A percentile compares a stretch with the other conserved stretches of the same genome.
phyloP scores from a whole-genome alignment of 2,113 vertebrate genomes.

The Erythrolamprus reginae region DNA sequence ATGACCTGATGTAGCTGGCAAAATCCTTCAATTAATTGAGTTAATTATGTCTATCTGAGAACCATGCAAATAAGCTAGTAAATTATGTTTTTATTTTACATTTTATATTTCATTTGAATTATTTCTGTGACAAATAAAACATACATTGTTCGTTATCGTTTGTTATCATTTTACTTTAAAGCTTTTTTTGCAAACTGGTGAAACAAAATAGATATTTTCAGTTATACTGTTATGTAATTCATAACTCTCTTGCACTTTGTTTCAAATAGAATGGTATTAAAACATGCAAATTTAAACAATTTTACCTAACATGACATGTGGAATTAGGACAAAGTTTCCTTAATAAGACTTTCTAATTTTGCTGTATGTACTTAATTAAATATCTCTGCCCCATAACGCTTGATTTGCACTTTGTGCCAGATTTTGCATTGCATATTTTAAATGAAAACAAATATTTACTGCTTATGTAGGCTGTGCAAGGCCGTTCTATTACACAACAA shows the following conservation, averaged over 20 bases:
- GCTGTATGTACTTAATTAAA: background rate
- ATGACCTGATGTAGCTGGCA: background rate
- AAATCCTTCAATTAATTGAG: background rate
- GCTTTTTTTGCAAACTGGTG: background rate
- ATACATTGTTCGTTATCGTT: background rate
- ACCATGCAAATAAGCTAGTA: background rate
- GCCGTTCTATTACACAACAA: slow-evolving; percentile 81
- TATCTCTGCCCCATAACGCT: background rate
- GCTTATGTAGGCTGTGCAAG: slow-evolving; percentile 83
- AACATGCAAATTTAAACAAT: background rate
- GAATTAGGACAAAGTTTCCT: background rate
- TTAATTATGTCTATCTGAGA: background rate
- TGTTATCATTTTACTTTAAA: background rate
- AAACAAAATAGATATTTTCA: background rate
- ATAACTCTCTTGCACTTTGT: background rate
- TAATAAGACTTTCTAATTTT: background rate
- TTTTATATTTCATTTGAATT: background rate
- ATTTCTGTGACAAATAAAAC: background rate
- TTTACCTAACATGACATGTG: background rate
- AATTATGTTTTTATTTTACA: background rate
- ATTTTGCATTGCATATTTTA: background rate
- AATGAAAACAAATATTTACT: slow-evolving; percentile 2
- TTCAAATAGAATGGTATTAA: background rate
- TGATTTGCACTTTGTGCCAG: background rate
- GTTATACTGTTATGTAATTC: background rate